These are phyloP conservation scores for Drosophila tani DNA, from an alignment of 1,140 invertebrate genomes.

Conservation along the genomic window DNA sequence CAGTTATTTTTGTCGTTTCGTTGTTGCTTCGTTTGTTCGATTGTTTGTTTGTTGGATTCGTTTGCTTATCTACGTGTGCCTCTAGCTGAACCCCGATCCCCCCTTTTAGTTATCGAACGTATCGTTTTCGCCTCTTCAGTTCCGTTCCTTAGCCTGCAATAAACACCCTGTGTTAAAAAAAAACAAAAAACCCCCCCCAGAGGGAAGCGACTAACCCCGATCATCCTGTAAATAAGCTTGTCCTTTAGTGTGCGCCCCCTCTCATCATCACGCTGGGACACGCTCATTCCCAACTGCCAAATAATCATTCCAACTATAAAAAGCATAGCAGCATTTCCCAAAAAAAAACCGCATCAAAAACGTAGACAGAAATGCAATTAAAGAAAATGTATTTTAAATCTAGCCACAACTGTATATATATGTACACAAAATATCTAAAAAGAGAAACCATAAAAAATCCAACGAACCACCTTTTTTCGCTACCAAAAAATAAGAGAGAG, in stretches of 20 bases:
- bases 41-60: conserved; percentile 65
- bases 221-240: conserved; percentile 80
- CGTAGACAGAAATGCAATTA: conserved; percentile 58
- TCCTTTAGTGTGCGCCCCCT: conserved; percentile 67
- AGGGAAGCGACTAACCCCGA: conserved; percentile 45
- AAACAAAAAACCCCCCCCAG: conserved; percentile 12
- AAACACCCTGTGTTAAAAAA: conserved; percentile 17
- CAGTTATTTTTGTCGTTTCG: conserved; percentile 75
- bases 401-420: conserved; percentile 71
- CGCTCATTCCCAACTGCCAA: conserved; percentile 3
- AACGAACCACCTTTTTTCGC: conserved; percentile 80
- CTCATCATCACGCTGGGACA: conserved; percentile 51
- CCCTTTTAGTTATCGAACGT: conserved; percentile 35
- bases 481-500: conserved; percentile 54
- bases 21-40: conserved; percentile 72
- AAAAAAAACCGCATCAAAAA: conserved; percentile 54
- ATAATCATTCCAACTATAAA: conserved; percentile 46
- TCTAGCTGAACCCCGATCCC: conserved; percentile 56
- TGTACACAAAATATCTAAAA: conserved; percentile 42
- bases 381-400: conserved; percentile 64
- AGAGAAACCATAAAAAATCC: conserved; percentile 69
- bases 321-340: conserved; percentile 60
- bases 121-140: conserved; percentile 57
- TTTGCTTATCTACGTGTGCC: conserved; percentile 68
- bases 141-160: conserved; percentile 44